Evolutionary conservation across 2,797 vertebrate genomes (phyloP).

Genomic region (Coccyzus lansbergi): DNA sequence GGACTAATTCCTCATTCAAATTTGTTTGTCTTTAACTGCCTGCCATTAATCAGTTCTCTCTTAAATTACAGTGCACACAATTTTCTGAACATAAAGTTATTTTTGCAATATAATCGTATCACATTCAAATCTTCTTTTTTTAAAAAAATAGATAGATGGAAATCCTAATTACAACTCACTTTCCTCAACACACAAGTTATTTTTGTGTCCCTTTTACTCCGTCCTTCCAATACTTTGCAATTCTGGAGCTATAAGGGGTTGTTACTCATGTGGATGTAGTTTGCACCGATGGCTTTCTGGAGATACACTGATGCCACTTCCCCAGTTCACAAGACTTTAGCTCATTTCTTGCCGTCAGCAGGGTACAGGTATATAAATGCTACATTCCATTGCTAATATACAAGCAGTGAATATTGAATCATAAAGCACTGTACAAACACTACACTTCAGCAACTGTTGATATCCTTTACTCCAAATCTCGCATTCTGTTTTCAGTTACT

Average conservation of each 20-base stretch:
- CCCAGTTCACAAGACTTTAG: background rate
- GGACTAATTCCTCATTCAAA: background rate
- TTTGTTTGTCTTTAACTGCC: background rate
- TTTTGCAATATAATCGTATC: background rate
- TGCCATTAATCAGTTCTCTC: background rate
- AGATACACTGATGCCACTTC: background rate
- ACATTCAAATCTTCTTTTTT: background rate
- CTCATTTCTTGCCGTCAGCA: background rate
- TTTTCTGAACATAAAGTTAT: background rate
- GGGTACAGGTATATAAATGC: background rate
- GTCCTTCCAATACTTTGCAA: background rate
- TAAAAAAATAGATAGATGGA: background rate
- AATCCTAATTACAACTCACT: background rate
- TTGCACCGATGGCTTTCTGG: background rate
- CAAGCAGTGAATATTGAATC: background rate
- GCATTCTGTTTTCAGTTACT: background rate
- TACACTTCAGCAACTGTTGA: background rate
- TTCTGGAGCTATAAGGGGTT: background rate
- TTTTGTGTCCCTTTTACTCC: background rate
- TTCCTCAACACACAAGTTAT: background rate
- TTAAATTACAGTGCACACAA: background rate
- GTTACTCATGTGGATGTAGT: rapidly evolving
- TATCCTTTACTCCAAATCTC: background rate
- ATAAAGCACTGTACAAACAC: background rate
- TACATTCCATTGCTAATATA: rapidly evolving